Base-by-base conservation (phyloP, 2,888 invertebrate species). In the Xestobium rufovillosum region DNA sequence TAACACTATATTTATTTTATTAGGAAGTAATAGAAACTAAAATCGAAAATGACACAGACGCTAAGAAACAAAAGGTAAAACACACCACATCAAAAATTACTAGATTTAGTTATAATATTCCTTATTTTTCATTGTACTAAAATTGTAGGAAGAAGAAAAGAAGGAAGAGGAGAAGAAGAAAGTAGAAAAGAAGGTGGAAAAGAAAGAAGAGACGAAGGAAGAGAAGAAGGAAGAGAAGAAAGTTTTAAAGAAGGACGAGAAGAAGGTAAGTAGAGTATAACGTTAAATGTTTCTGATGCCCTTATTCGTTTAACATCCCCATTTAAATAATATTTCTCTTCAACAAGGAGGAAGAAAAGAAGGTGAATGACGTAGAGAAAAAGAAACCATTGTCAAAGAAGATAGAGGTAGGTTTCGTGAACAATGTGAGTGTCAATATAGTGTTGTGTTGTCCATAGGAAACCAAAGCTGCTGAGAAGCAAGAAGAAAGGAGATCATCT, bases 381-480 rank as follows among this genome's bases (percentile, higher is more conserved):
- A 61, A 57, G 43, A 42, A 46, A 26, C 53, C 56, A 26, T 36
- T 45, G 12, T n/a, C n/a, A n/a, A 51, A 56, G 44, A 53, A 52
- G 47, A 60, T 52, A 38, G 56, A 57, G 57, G 59, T 59, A 44
- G 43, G 55, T 56, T n/a, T 33, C 29, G 11, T 26, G 34, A 27
- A 32, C 34, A 43, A 29, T 39, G 36, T 46, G 37, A 48, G 34
- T 34, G 45, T 50, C 33, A 38, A 23, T 41, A 42, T 30, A 38
- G 33, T 42, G 12, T 36, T 34, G 27, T 41, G 43, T 35, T 44
- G 38, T 47, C 16, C 45, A 36, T 50, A 68, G 59, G 75, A 74
- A 59, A 67, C 71, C 38, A 73, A 76, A 61, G 69, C 73, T 55
- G 76, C 74, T 38, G 70, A 71, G 55, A 71, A 70, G 53, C 69